Evolutionary conservation across 2,113 vertebrate species (phyloP).

Genomic region (Uria aalge): DNA sequence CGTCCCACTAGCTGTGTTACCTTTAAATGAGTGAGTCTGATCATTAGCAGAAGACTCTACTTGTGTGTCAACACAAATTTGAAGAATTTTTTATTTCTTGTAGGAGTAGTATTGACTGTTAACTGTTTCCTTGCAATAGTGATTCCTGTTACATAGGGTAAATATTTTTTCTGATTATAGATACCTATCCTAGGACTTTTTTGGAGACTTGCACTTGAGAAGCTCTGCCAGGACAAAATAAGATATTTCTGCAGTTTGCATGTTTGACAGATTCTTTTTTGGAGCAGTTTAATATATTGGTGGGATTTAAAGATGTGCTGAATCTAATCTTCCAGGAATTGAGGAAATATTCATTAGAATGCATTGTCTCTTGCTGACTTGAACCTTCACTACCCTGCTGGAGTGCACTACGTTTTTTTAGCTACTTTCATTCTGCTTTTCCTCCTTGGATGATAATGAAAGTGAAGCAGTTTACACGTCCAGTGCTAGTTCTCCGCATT

Average conservation of each 20-base stretch:
- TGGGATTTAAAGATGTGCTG: constrained; percentile 44
- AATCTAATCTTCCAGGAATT: constrained; percentile 36
- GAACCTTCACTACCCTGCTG: constrained; percentile 42
- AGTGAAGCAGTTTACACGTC: background rate
- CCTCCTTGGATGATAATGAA: background rate
- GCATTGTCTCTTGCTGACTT: constrained; percentile 24
- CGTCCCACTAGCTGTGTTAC: no score
- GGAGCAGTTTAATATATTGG: background rate
- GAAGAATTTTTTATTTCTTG: background rate
- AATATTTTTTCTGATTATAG: background rate
- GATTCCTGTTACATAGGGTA: background rate
- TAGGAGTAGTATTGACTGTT: background rate
- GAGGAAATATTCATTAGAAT: constrained; percentile 45
- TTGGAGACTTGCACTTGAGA: background rate
- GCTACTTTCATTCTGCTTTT: background rate
- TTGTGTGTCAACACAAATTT: background rate
- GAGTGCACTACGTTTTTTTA: background rate
- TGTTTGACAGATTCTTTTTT: background rate
- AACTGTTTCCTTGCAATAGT: background rate
- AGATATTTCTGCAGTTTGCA: background rate
- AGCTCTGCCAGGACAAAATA: background rate
- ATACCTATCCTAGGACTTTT: background rate
- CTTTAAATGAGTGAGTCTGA: background rate
- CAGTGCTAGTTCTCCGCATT: background rate
- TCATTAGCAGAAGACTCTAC: background rate